Evolutionary conservation across 2,113 vertebrate genomes (phyloP), one percentile per base, ranked within the genome.

Genomic region (Pionites leucogaster): DNA sequence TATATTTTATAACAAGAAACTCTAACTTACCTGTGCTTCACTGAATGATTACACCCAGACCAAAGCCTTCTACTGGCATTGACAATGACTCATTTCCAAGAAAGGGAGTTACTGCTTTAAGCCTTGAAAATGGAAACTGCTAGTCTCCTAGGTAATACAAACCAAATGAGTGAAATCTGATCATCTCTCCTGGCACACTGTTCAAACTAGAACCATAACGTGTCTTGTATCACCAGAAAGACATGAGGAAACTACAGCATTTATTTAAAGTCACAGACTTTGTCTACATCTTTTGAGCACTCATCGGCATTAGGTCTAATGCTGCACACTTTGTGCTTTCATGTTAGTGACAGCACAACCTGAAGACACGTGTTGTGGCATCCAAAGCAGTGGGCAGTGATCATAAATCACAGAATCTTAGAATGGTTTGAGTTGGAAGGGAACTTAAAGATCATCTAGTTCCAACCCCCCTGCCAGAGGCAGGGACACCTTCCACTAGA

Each of bases 121-220:
- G 90, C 75, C 69, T 89, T 78, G 80, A 52, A 96, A 96, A 95
- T 68, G 72, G 85, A 94, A 94, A 77, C 88, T 53, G 64, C 50
- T 91, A 3, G 52, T 98, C 97, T 97, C 97, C 96, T 96, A 95
- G 96, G 97, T 44, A 97, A 96, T 86, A 22, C n/a, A 94, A 97
- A 85, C 82, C 28, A 86, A 96, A 94, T 33, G 49, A 92, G 90
- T 96, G 97, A 96, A 98, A 98, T 96, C 94, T 83, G 96, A 98
- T 96, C 94, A 11, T 50, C 88, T 90, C 80, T 95, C 95, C 90
- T 86, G 82, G 60, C 92, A 91, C 83, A 70, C 71, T 78, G 89
- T 57, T 94, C 95, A 90, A 82, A 93, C 72, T 46, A 88, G 63
- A 93, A 84, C 78, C 29, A 23, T 37, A 88, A 85, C 13, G 11